Evolutionary conservation across 2,888 invertebrate species (phyloP), one percentile per base, ranked within the genome.

Genomic region (Eudemis profundana): DNA sequence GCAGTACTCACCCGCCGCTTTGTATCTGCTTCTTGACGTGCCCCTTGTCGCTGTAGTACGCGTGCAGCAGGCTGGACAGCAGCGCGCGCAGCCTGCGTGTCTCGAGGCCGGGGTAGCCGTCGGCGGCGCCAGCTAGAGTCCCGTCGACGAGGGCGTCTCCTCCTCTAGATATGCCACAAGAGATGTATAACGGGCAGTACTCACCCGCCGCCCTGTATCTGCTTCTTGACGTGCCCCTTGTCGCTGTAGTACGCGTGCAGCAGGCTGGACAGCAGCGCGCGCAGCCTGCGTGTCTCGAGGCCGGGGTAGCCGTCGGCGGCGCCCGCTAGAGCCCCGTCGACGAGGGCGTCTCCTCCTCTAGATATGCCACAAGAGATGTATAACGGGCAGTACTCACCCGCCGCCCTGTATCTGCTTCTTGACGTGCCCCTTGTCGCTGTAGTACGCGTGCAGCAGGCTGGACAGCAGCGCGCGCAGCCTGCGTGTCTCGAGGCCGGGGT

Each of bases 21-120:
- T 97, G 97, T 38, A 98, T 95, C 78, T 96, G 97, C 78, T 97
- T 97, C 87, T 99, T 99, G 74, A 98, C 96, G 86, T 99, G 99
- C 75, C 97, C 97, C 83, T 98, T 98, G 27, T 96, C 96, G 42
- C 96, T 96, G 82, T 99, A 99, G 84, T 98, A 99, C 67, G 95
- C 94, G 65, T 96, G 95, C 38, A 99, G 90, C 68, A 97, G 95
- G 7, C 93, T 86, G 0, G 95, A 92, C 73, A 96, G 96, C 73
- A 96, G 96, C n/a, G 96, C 96, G 69, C 95, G 95, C 21, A 99
- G 91, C 71, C 96, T 95, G 65, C 95, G 94, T 0, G 94, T 92
- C 90, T 99, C 98, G 57, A 95, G 87, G 94, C 94, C 2, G 97
- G n/a, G 95, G 78, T 97, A 97, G 7, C 95, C 95, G 53, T 90